These are phyloP conservation scores for Hypothenemus hampei DNA, from an alignment of 1,140 invertebrate genomes.

Conservation along the genomic window DNA sequence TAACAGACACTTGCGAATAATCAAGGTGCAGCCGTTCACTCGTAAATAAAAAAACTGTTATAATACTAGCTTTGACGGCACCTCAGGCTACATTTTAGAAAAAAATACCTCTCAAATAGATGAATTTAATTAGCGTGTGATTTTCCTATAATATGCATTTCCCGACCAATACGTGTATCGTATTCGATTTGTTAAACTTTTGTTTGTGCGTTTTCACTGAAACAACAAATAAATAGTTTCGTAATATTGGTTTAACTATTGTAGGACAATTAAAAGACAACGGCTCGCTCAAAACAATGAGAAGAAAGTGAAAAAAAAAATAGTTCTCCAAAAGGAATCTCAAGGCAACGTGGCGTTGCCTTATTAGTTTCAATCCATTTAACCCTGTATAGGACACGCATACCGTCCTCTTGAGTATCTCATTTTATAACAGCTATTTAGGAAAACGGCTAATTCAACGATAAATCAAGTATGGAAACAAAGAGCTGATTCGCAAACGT, in stretches of 20 bases:
- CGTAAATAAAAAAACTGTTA: constrained; percentile 4
- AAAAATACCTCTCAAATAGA: constrained; percentile 3
- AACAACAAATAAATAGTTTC: no score
- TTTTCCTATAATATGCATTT: no score
- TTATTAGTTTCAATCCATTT: constrained; percentile 6
- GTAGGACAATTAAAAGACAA: constrained; percentile 4
- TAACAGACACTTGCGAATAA: constrained; percentile 14
- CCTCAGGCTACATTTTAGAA: background rate
- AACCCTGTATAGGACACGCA: background rate
- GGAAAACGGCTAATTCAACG: background rate
- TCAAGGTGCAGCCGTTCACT: constrained; percentile 13
- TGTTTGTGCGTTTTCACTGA: no score
- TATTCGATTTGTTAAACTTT: no score
- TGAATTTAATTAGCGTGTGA: constrained; percentile 6
- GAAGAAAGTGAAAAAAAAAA: constrained; percentile 11
- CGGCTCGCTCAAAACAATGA: background rate
- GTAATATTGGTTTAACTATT: no score
- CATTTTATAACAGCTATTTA: background rate
- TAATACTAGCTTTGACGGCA: constrained; percentile 7
- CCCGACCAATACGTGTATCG: no score
- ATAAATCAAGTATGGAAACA: background rate
- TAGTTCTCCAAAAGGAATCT: constrained; percentile 1
- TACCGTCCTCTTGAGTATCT: background rate
- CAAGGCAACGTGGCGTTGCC: constrained; percentile 2
- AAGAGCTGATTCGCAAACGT: background rate